These are phyloP conservation scores for Axea sp. DNA, from an alignment of 2,888 invertebrate genomes.

Conservation along the genomic window DNA sequence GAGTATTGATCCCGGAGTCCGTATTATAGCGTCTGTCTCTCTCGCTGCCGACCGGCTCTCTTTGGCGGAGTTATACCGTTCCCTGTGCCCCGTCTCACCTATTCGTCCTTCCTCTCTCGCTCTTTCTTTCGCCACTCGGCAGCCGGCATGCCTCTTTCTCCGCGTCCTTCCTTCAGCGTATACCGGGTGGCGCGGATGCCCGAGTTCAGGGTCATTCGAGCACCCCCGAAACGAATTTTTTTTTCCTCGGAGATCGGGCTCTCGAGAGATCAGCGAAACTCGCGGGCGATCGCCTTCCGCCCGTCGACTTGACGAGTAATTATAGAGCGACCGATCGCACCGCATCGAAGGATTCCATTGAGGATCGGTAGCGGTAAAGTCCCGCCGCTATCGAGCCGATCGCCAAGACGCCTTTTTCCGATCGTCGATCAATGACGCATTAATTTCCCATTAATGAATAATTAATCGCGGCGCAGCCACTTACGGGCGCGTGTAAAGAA, in stretches of 20 bases:
- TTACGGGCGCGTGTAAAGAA: constrained; percentile 8
- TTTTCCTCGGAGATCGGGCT: no score
- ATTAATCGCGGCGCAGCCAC: background rate
- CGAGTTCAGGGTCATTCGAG: constrained; percentile 78
- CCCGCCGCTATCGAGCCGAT: no score
- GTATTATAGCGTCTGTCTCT: constrained; percentile 70
- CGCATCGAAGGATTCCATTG: background rate
- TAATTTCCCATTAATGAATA: constrained; percentile 1
- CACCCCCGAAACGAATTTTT: constrained; percentile 60
- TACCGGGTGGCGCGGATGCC: constrained; percentile 72
- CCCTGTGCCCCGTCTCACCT: constrained; percentile 62
- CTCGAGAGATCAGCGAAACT: no score
- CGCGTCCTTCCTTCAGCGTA: constrained; percentile 56
- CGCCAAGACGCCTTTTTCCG: no score
- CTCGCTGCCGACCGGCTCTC: constrained; percentile 61
- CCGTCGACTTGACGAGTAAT: no score
- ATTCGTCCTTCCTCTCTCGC: constrained; percentile 63
- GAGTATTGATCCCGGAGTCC: constrained; percentile 79
- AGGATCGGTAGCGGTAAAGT: no score
- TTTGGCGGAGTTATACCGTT: constrained; percentile 56
- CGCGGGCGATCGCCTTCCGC: no score
- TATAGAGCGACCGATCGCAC: no score
- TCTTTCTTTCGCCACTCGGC: constrained; percentile 57
- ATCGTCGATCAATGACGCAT: no score
- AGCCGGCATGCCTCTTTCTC: constrained; percentile 46